Evolutionary conservation across 2,113 vertebrate species (phyloP).

Genomic region (Etia nguti): DNA sequence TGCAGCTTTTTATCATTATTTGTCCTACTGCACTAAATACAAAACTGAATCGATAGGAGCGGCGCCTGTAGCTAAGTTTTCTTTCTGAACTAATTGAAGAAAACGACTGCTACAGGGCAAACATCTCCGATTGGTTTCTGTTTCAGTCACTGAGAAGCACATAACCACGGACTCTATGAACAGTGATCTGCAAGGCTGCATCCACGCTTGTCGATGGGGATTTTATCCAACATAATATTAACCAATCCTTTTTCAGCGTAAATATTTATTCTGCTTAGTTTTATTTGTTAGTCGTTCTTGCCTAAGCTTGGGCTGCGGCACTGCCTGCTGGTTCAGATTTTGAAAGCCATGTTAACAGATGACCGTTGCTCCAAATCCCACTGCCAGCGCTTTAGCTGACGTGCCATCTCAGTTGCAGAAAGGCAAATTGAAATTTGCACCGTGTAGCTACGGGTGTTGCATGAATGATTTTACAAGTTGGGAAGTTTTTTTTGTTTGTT

Average conservation of each 20-base stretch:
- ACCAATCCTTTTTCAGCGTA: background rate
- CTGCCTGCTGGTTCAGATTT: background rate
- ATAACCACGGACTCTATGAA: background rate
- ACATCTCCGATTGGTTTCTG: slow-evolving; percentile 21
- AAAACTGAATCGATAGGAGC: slow-evolving; percentile 45
- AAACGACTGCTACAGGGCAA: slow-evolving; percentile 20
- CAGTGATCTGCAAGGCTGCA: background rate
- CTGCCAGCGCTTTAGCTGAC: slow-evolving; percentile 24
- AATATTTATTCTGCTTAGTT: background rate
- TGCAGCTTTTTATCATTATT: slow-evolving; percentile 47
- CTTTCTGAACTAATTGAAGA: slow-evolving; percentile 60
- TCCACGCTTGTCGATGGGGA: background rate
- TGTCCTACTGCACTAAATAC: slow-evolving; percentile 22
- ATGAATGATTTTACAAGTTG: background rate
- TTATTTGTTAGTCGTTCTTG: background rate
- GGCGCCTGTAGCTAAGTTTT: slow-evolving; percentile 42
- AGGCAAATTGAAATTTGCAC: background rate
- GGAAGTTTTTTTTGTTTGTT: background rate
- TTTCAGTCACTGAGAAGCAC: slow-evolving; percentile 34
- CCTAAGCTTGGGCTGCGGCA: background rate
- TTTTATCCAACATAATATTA: background rate
- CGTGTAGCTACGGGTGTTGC: background rate
- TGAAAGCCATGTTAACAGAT: slow-evolving; percentile 7
- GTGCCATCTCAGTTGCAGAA: background rate
- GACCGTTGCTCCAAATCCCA: slow-evolving; percentile 8